Conservation (phyloP, 2,797 vertebrate species). For the Choloepus didactylus region DNA sequence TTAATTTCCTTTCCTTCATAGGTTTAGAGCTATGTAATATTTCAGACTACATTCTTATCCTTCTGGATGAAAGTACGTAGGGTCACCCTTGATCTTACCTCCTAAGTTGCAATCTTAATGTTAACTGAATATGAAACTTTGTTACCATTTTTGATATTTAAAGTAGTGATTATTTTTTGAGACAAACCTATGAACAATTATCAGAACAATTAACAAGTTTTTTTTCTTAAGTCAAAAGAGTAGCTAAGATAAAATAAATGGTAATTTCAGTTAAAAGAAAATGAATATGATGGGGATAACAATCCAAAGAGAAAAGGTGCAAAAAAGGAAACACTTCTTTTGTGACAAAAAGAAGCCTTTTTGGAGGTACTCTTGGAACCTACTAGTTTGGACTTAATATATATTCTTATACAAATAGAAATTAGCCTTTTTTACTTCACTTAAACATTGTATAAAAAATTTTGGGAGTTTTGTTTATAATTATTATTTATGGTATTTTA, state of each 20-base stretch:
- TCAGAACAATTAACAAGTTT: constrained; percentile 69
- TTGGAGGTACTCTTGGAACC: constrained; percentile 51
- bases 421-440: not conserved
- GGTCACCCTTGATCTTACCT: constrained; percentile 49
- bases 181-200: constrained; percentile 61
- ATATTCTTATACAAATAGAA: constrained; percentile 55
- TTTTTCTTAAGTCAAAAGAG: constrained; percentile 80
- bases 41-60: not conserved
- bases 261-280: constrained; percentile 83
- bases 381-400: constrained; percentile 69
- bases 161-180: constrained; percentile 41
- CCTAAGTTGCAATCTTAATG: constrained; percentile 50
- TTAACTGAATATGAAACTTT: constrained; percentile 24
- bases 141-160: constrained; percentile 64
- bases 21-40: not conserved
- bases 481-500: not conserved
- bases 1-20: not conserved
- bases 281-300: constrained; percentile 78
- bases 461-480: not conserved
- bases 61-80: not conserved
- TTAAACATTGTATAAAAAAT: not conserved
- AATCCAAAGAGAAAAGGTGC: constrained; percentile 59
- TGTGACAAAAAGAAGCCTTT: constrained; percentile 27
- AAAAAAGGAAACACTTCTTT: constrained; percentile 75
- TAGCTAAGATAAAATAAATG: constrained; percentile 73